Conservation (phyloP, 2,797 vertebrate genomes). For the Pyrocephalus nanus region DNA sequence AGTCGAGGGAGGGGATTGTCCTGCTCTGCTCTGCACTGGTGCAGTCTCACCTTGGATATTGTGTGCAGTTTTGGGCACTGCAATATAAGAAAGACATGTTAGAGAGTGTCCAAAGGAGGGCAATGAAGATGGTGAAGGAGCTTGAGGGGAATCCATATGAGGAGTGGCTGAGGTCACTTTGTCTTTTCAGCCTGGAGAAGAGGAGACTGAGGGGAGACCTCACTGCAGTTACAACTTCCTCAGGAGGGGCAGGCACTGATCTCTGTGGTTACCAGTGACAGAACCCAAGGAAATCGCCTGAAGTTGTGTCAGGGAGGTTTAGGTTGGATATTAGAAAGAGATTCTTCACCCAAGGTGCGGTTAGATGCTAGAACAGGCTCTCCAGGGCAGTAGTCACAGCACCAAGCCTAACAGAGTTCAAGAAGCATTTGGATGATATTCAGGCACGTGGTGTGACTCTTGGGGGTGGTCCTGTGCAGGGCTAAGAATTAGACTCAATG, state of each 20-base stretch:
- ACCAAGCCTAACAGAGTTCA: background rate
- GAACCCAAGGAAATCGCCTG: background rate
- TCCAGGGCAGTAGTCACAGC: background rate
- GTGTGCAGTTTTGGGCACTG: background rate
- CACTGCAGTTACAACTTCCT: background rate
- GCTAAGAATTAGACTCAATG: background rate
- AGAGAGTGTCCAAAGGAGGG: background rate
- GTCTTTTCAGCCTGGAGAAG: background rate
- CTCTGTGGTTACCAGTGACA: background rate
- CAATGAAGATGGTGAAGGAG: background rate
- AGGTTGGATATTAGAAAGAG: background rate
- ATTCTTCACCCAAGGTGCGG: background rate
- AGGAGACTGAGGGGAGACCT: background rate
- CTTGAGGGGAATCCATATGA: background rate
- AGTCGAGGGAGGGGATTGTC: background rate
- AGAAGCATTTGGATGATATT: background rate
- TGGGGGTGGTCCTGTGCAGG: background rate
- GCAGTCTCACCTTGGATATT: background rate
- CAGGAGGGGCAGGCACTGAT: background rate
- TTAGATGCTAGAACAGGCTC: background rate
- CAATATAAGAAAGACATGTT: background rate
- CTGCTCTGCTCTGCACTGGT: background rate
- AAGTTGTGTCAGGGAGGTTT: background rate
- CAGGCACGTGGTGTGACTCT: background rate
- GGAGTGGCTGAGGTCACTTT: background rate